Evolutionary conservation across 2,797 vertebrate species (phyloP).

Genomic region (Antennarius maculatus): DNA sequence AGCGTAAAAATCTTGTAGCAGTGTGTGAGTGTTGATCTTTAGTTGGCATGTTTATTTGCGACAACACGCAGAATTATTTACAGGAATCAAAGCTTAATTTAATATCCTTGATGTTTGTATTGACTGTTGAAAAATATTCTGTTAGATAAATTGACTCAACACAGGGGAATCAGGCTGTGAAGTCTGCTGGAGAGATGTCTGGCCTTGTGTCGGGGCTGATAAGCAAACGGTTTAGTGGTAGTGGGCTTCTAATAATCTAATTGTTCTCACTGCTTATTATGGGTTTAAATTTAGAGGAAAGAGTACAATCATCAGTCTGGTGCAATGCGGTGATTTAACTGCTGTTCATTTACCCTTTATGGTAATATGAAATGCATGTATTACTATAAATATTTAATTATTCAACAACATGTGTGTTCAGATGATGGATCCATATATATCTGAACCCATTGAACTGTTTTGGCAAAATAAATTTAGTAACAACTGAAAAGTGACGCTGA

Average conservation of each 20-base stretch:
- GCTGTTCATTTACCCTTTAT: not conserved
- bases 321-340: too few species aligned
- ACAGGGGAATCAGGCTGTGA: slow-evolving; percentile 19
- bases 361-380: not conserved
- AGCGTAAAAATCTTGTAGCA: too few species aligned
- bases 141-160: slow-evolving; percentile 15
- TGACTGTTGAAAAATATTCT: slow-evolving; percentile 20
- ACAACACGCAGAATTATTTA: not conserved
- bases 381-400: not conserved
- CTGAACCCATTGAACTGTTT: not conserved
- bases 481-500: too few species aligned
- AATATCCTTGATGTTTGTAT: slow-evolving; percentile 16
- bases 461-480: too few species aligned
- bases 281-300: slow-evolving; percentile 24
- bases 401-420: not conserved
- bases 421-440: not conserved
- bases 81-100: slow-evolving; percentile 12
- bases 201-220: slow-evolving; percentile 29
- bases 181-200: slow-evolving; percentile 20
- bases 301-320: not conserved
- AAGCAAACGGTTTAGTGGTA: slow-evolving; percentile 48
- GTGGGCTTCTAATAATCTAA: slow-evolving; percentile 28
- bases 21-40: not conserved
- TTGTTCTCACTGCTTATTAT: slow-evolving; percentile 20
- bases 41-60: slow-evolving; percentile 14